These are phyloP conservation scores for Dendrolimus pini DNA, from an alignment of 2,888 invertebrate genomes.

Conservation along the genomic window DNA sequence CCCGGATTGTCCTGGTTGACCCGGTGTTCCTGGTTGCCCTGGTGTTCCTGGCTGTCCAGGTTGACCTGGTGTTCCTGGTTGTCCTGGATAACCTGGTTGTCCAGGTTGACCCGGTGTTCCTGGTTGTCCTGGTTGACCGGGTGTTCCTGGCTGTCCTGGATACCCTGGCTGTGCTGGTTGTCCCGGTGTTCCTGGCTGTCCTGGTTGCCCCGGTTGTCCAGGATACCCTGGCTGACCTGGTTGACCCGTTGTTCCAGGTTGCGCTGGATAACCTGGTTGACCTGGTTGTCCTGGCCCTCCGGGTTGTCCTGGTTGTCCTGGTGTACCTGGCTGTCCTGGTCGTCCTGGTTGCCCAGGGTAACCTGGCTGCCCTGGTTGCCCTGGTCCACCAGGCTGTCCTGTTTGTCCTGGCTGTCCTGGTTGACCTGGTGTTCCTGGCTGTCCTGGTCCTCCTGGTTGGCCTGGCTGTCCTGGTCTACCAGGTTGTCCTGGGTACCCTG, in stretches of 20 bases:
- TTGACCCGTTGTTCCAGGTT: conserved; percentile 27
- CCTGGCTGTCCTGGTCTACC: conserved; percentile 13
- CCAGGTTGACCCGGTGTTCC: conserved; percentile 17
- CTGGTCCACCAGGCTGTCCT: conserved; percentile 16
- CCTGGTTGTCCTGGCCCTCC: conserved; percentile 21
- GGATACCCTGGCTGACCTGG: conserved; percentile 39
- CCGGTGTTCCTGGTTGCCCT: conserved; percentile 22
- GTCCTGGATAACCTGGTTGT: conserved; percentile 20
- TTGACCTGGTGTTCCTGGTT: conserved; percentile 16
- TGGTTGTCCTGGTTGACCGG: conserved; percentile 12
- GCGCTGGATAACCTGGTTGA: conserved; percentile 25
- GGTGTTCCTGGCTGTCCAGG: conserved; percentile 34
- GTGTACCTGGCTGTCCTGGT: conserved; percentile 16
- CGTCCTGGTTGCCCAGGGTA: conserved; percentile 15
- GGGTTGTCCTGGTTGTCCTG: conserved; percentile 15
- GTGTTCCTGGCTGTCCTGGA: conserved; percentile 12
- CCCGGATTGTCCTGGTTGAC: conserved; percentile 24
- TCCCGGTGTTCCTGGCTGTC: conserved; percentile 38
- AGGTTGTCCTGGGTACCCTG: conserved; percentile 12
- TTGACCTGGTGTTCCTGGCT: conserved; percentile 16
- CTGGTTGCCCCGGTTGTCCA: conserved; percentile 16
- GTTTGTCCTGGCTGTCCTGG: conserved; percentile 21
- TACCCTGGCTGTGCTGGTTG: conserved; percentile 22
- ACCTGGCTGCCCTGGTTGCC: conserved; percentile 15
- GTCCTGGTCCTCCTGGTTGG: conserved; percentile 23